Base-by-base conservation (phyloP, 1,140 invertebrate species). In the Maniola jurtina region DNA sequence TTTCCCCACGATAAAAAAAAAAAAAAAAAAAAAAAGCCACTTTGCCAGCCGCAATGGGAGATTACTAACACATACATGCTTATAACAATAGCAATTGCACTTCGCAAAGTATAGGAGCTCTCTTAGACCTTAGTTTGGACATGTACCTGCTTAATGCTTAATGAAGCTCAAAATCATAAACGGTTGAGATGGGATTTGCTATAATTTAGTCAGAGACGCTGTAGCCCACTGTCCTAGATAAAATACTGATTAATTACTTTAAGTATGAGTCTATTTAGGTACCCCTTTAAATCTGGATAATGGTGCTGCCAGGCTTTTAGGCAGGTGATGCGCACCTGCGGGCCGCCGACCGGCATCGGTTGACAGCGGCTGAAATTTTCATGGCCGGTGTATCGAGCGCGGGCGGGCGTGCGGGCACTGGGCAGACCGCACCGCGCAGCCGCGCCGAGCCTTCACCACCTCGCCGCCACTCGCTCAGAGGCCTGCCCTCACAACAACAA, bases 281-380 rank as follows among this genome's bases (percentile, higher is more conserved):
- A 8, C 15, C 6, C 14, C 14, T 42, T 42, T 42, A 40, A 55
- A 10, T 38, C 14, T 33, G 25, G 33, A n/a, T 45, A 64, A 64
- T 64, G 52, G 9, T 54, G 50, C 59, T 47, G 56, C 33, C 42
- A 61, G 48, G 54, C 54, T 65, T 68, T 69, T 61, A 68, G 58
- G 50, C 50, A 71, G 61, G 70, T 73, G 70, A 68, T 67, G 71
- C 70, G 69, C 74, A 81, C 75, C 79, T 86, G 81, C 81, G 81
- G 83, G 76, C 83, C 73, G 75, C 80, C 83, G 34, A 55, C 34
- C 25, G 54, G 54, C 34, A 86, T 79, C 80, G 80, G 79, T 84
- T 89, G 87, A 88, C 87, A 89, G 85, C 80, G 81, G 83, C 80
- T 89, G 80, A 89, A 88, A 86, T 75, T 89, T 89, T 89, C 84